These are phyloP conservation scores for Pheosia gnoma DNA, from an alignment of 2,888 invertebrate genomes.

Conservation along the genomic window DNA sequence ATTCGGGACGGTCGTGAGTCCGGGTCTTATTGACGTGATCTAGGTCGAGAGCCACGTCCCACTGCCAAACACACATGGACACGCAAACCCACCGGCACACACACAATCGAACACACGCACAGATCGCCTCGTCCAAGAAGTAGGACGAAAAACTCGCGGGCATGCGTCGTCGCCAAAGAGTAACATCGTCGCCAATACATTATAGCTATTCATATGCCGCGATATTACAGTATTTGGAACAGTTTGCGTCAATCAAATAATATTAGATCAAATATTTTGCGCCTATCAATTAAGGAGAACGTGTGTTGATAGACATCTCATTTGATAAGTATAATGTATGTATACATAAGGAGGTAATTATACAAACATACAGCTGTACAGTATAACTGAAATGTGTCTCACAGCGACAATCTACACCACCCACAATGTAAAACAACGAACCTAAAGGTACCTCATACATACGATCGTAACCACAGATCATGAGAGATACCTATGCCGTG, in stretches of 20 bases:
- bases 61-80: constrained; percentile 60
- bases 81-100: constrained; percentile 21
- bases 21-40: constrained; percentile 35
- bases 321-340: too few species aligned
- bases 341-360: too few species aligned
- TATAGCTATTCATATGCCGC: constrained; percentile 14
- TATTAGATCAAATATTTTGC: not conserved
- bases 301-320: not conserved
- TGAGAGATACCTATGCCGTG: too few species aligned
- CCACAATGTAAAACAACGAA: too few species aligned
- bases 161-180: constrained; percentile 32
- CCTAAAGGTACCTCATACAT: too few species aligned
- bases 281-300: not conserved
- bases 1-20: constrained; percentile 28
- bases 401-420: too few species aligned
- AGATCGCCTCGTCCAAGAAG: constrained; percentile 54
- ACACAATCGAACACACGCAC: constrained; percentile 39
- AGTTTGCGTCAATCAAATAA: constrained; percentile 1
- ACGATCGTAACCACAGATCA: too few species aligned
- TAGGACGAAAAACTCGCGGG: constrained; percentile 71
- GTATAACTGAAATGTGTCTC: too few species aligned
- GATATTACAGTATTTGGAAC: constrained; percentile 6
- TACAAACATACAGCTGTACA: too few species aligned
- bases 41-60: constrained; percentile 68
- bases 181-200: constrained; percentile 20